A percentile compares a stretch with the other conserved stretches of the same genome.
These are phyloP conservation scores for Incurvaria masculella DNA, from an alignment of 2,888 invertebrate genomes.

Conservation along the genomic window DNA sequence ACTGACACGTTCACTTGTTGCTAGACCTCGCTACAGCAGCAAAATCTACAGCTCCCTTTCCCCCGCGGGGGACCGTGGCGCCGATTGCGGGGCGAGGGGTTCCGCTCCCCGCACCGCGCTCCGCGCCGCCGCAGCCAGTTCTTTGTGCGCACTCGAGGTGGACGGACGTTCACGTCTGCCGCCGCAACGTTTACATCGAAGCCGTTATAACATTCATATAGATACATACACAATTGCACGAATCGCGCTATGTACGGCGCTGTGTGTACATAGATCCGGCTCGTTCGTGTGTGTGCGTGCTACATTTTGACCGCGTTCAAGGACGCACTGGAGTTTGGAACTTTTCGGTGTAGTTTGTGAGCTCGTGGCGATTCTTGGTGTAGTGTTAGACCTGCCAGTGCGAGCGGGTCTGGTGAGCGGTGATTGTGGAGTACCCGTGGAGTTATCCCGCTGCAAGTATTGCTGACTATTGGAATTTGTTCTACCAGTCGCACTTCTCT, in stretches of 20 bases:
- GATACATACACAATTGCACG: neutral
- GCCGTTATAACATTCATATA: slow-evolving; percentile 20
- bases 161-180: slow-evolving; percentile 32
- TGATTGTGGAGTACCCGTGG: slow-evolving; percentile 3
- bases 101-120: slow-evolving; percentile 27
- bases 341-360: slow-evolving; percentile 14
- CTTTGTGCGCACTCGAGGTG: slow-evolving; percentile 49
- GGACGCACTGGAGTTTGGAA: slow-evolving; percentile 23
- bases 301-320: slow-evolving; percentile 31
- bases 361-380: slow-evolving; percentile 13
- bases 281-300: slow-evolving; percentile 1
- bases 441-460: neutral
- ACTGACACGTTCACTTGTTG: slow-evolving; percentile 51
- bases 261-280: slow-evolving; percentile 8
- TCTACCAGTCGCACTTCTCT: slow-evolving; percentile 1
- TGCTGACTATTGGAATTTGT: slow-evolving; percentile 3
- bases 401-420: neutral
- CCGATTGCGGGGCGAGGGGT: slow-evolving; percentile 7
- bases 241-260: slow-evolving; percentile 7
- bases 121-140: slow-evolving; percentile 50
- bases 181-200: slow-evolving; percentile 25
- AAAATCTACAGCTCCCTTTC: slow-evolving; percentile 33
- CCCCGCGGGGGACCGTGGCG: slow-evolving; percentile 14
- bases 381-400: slow-evolving; percentile 20
- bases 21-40: too few relatives aligned